A percentile compares a stretch with the other conserved stretches of the same genome.
These are phyloP conservation scores for Astropecten irregularis DNA, from an alignment of 53 echinoderm and acorn worm species.

Conservation along the genomic window DNA sequence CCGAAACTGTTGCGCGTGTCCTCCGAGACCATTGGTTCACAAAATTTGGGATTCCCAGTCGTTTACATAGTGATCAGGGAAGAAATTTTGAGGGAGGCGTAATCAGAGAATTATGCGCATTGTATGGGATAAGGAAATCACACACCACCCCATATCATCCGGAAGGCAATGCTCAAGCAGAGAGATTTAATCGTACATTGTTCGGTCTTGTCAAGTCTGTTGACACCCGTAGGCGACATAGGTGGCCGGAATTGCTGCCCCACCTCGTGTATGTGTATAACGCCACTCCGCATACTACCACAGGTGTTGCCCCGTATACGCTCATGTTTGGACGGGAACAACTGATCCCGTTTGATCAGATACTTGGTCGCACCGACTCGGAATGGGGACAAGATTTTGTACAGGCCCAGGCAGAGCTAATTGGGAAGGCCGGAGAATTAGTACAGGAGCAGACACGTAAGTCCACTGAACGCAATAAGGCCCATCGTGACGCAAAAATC, in stretches of 20 bases:
- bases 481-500: not conserved
- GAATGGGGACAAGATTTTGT: slow-evolving; percentile 32
- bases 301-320: slow-evolving; percentile 16
- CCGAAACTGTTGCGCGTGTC: slow-evolving; percentile 66
- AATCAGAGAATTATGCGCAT: slow-evolving; percentile 35
- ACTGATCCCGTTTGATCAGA: slow-evolving; percentile 30
- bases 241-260: slow-evolving; percentile 15
- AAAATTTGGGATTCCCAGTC: slow-evolving; percentile 66
- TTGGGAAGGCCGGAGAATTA: not conserved
- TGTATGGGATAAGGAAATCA: slow-evolving; percentile 24
- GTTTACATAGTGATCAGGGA: slow-evolving; percentile 81
- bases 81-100: slow-evolving; percentile 76
- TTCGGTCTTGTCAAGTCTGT: slow-evolving; percentile 12
- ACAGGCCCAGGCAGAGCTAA: not conserved
- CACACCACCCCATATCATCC: too few relatives aligned
- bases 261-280: slow-evolving; percentile 35
- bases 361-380: slow-evolving; percentile 13
- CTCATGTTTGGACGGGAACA: slow-evolving; percentile 41
- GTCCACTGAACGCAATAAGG: not conserved
- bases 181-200: slow-evolving; percentile 24
- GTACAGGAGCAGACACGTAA: not conserved
- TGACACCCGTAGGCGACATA: not conserved
- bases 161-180: too few relatives aligned
- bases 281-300: slow-evolving; percentile 8
- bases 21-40: slow-evolving; percentile 74